Conservation (phyloP, 2,888 invertebrate genomes). For the Acleris cristana region DNA sequence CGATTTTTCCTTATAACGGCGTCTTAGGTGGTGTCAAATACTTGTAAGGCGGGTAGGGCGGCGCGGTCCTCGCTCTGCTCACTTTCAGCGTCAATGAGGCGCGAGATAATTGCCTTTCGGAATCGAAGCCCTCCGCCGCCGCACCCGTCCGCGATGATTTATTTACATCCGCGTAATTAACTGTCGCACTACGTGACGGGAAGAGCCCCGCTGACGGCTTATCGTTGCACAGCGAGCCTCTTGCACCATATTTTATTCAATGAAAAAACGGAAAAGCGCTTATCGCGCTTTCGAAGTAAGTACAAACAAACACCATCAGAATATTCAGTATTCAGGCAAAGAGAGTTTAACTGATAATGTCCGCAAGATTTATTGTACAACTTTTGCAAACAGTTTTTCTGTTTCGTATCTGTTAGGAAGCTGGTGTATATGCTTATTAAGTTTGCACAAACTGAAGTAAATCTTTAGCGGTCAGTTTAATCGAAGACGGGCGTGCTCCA, state of each 20-base stretch:
- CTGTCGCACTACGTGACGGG: conserved; percentile 83
- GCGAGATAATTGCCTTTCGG: conserved; percentile 80
- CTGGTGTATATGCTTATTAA: background rate
- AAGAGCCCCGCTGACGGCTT: conserved; percentile 76
- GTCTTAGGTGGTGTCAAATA: conserved; percentile 73
- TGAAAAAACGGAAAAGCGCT: conserved; percentile 72
- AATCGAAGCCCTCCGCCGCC: conserved; percentile 74
- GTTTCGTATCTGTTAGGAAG: conserved; percentile 20
- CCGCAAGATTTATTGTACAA: conserved; percentile 72
- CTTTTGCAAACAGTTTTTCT: conserved; percentile 51
- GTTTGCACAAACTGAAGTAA: conserved; percentile 17
- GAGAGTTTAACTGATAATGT: conserved; percentile 72
- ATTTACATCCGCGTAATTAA: conserved; percentile 83
- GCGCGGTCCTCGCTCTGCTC: conserved; percentile 61
- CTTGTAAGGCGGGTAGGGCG: conserved; percentile 61
- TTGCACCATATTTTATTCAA: conserved; percentile 75
- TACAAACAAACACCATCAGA: conserved; percentile 78
- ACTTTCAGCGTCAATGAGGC: conserved; percentile 80
- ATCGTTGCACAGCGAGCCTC: conserved; percentile 71
- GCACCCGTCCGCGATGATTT: conserved; percentile 81
- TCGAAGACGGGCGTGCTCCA: conserved; percentile 66
- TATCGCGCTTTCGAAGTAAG: conserved; percentile 76
- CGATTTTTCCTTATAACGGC: conserved; percentile 73
- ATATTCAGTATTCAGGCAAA: conserved; percentile 72
- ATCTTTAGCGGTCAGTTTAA: conserved; percentile 50